These are phyloP conservation scores for Umimayanthus kanabou DNA, from an alignment of 92 coral and sea anemone species.

Conservation along the genomic window DNA sequence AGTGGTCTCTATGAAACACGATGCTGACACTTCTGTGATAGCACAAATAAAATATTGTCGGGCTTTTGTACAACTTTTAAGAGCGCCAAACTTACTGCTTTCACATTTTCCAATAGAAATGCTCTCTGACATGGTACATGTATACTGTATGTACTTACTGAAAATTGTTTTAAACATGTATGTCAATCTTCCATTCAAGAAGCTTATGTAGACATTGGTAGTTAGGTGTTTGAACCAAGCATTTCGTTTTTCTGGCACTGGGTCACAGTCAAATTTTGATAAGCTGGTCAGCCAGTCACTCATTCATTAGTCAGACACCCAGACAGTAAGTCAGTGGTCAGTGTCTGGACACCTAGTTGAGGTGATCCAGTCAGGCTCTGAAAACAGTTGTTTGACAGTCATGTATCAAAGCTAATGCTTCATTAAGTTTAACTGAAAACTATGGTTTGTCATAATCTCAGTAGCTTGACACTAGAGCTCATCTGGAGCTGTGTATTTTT, in stretches of 20 bases:
- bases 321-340: too few species aligned
- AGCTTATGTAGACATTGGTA: not conserved
- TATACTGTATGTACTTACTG: not conserved
- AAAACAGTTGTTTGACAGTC: too few species aligned
- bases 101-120: not conserved
- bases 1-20: conserved; percentile 98
- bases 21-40: conserved; percentile 58
- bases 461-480: too few species aligned
- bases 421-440: too few species aligned
- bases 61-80: not conserved
- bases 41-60: not conserved
- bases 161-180: not conserved
- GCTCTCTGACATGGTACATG: not conserved
- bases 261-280: not conserved
- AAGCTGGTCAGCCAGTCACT: not conserved
- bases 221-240: not conserved
- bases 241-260: not conserved
- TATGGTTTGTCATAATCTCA: too few species aligned
- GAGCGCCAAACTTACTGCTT: not conserved
- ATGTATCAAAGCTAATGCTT: too few species aligned
- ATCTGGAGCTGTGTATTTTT: too few species aligned
- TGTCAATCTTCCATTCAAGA: not conserved
- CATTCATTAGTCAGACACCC: too few species aligned
- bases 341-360: too few species aligned
- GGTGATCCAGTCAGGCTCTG: too few species aligned